Base-by-base conservation (phyloP, 2,888 invertebrate genomes). In the Galerucella nymphaeae region DNA sequence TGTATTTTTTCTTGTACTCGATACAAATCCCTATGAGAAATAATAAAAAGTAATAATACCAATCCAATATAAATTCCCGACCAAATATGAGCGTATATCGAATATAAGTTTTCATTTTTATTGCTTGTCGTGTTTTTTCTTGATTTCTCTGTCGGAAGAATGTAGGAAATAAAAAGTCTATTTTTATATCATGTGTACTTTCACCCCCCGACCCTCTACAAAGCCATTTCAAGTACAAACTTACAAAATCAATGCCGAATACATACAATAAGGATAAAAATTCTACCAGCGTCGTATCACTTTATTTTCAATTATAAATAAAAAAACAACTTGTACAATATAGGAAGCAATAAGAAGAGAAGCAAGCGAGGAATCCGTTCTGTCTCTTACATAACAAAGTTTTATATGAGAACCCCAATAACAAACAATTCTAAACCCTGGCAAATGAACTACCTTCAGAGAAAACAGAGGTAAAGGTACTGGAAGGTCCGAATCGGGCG, bases 1-100 rank as follows among this genome's bases (percentile, higher is more conserved):
- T 38, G 30, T 74, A 67, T 64, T 76, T 71, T 78, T 77, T 75
- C 76, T 45, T 45, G 14, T 13, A 45, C 14, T 45, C 14, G 45
- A 11, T 45, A 45, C 14, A 45, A 45, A 45, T 45, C 45, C 14
- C 50, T 50, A 2, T n/a, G n/a, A 50, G 50, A 4, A 2, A n/a
- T 8, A 50, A 6, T 50, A 50, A 50, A 50, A 50, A n/a, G n/a
- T 50, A 77, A 79, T n/a, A 72, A 76, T 78, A 78, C 74, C 75
- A 77, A 72, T 75, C 75, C 75, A 78, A 78, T 78, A 79, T 77
- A 78, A 77, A 78, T 77, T 78, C 77, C 70, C 30, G 45, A 70
- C 72, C 70, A 76, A 78, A 62, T 55, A 50, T 69, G 48, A 59
- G 18, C 11, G 20, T 69, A 41, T 62, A 69, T 69, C 61, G 68